These are phyloP conservation scores for Aradophagus sp. DNA, from an alignment of 1,140 invertebrate species.

Conservation along the genomic window DNA sequence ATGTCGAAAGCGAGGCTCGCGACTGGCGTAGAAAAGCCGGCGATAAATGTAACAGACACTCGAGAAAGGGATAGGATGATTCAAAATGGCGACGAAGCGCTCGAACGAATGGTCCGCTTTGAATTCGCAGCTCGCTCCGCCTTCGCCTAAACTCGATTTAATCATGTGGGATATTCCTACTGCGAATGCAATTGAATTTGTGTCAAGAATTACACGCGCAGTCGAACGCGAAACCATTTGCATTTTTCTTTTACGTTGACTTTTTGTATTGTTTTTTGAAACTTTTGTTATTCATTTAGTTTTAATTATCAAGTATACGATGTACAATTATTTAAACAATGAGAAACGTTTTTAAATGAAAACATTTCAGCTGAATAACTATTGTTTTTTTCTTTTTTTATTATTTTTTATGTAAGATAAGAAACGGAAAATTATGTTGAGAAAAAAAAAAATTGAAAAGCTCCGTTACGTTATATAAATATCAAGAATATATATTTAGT, in stretches of 20 bases:
- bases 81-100: conserved; percentile 63
- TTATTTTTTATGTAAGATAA: no score
- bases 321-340: no score
- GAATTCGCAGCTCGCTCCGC: conserved; percentile 61
- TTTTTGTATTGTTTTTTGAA: no score
- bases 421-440: no score
- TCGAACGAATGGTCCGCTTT: conserved; percentile 58
- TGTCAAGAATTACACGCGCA: conserved; percentile 12
- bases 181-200: conserved; percentile 14
- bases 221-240: not conserved
- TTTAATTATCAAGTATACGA: no score
- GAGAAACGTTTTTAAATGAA: not conserved
- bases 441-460: not conserved
- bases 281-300: no score
- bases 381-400: no score
- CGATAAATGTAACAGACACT: conserved; percentile 34
- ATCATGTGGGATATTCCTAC: conserved; percentile 42
- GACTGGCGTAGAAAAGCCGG: conserved; percentile 24
- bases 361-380: no score
- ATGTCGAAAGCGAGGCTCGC: conserved; percentile 1
- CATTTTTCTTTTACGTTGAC: no score
- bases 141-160: conserved; percentile 61
- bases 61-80: conserved; percentile 61
- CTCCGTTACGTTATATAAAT: no score
- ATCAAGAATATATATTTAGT: no score